Evolutionary conservation across 2,797 vertebrate species (phyloP).

Genomic region (Chaetodon trifasciatus): DNA sequence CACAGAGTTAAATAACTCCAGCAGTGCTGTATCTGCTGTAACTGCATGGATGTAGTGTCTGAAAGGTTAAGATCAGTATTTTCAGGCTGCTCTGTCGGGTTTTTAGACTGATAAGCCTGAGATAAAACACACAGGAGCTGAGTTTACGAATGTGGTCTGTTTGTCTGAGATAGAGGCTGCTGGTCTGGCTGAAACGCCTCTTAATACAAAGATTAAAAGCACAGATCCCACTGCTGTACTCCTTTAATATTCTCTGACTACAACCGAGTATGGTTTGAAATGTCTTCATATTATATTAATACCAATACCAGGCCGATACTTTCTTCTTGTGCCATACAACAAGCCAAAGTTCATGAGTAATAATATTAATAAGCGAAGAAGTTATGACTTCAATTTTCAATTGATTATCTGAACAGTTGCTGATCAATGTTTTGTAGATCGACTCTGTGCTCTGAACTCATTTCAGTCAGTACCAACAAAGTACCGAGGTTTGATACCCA

Average conservation of each 20-base stretch:
- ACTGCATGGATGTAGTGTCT: not conserved
- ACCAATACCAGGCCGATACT: not conserved
- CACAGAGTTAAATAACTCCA: not conserved
- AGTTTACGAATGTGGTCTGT: constrained; percentile 28
- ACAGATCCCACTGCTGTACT: not conserved
- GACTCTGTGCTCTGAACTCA: not conserved
- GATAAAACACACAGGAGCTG: constrained; percentile 36
- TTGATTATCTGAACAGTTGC: not conserved
- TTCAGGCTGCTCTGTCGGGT: constrained; percentile 21
- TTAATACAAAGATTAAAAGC: not conserved
- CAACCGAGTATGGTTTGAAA: not conserved
- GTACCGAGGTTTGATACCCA: not conserved
- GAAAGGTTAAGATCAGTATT: constrained; percentile 23
- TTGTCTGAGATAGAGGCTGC: constrained; percentile 25
- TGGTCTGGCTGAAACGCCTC: not conserved
- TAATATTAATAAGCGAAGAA: no score
- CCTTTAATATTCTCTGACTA: not conserved
- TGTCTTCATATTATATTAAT: not conserved
- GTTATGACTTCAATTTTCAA: not conserved
- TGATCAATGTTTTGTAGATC: no score
- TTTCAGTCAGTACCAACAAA: not conserved
- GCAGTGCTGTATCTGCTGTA: not conserved
- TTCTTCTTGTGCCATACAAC: not conserved
- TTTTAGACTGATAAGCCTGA: constrained; percentile 39
- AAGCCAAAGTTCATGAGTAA: not conserved